Base-by-base conservation (phyloP, 2,797 vertebrate genomes). In the Acanthopagrus latus region DNA sequence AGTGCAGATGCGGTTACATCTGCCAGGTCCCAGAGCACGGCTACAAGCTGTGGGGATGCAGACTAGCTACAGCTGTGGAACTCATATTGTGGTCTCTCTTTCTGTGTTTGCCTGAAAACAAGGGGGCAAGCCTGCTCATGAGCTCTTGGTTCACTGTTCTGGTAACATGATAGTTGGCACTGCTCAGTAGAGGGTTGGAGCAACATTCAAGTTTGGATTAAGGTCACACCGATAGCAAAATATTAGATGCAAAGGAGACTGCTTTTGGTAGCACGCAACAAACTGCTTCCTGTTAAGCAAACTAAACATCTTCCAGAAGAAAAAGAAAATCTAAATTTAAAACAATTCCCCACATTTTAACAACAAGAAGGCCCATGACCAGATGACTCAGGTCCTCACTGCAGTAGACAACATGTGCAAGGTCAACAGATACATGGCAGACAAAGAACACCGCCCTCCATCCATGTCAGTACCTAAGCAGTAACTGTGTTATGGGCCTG, bases 1-100 rank as follows among this genome's bases (percentile, higher is more conserved):
- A 46, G 56, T 63, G 56, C 67, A 73, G 72, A 71, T 76, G 73
- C 2, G 18, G 16, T 60, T 59, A 56, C 73, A 80, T 55, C 82
- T 73, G 68, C 54, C 18, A n/a, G 7, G 29, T 71, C 71, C 73
- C 43, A 48, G 13, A 57, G 50, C 62, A 41, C 13, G 9, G 33
- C 72, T 43, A 21, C 51, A 25, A 58, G 33, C 65, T 46, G 71
- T 41, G 58, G 54, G 59, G 54, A 46, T 76, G 47, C 43, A 41
- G 7, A 48, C 50, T 56, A 54, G 59, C 52, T 58, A 50, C 73
- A 71, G 62, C 68, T 72, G 74, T 51, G 46, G 38, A 70, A 23
- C 9, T 52, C 51, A 16, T 43, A 68, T 68, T 47, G 21, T n/a
- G 27, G 50, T 50, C 65, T 58, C 43, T 57, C 17, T 8, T 41